These are phyloP conservation scores for Drosophila limbata DNA, from an alignment of 2,888 invertebrate species.

Conservation along the genomic window DNA sequence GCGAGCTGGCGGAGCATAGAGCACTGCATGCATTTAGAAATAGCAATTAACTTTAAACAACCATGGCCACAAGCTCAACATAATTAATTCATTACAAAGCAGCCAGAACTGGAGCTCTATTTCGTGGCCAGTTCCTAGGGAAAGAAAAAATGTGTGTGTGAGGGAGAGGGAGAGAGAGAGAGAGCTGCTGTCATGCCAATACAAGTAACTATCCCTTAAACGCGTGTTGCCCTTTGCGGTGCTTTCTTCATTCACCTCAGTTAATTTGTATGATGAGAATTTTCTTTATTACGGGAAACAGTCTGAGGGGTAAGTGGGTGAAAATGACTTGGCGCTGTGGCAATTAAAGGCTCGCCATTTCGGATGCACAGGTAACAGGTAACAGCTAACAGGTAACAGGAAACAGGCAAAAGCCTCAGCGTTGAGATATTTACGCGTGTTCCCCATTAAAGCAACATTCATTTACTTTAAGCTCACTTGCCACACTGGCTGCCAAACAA, in stretches of 20 bases:
- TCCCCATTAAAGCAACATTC: conserved; percentile 65
- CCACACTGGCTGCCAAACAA: conserved; percentile 46
- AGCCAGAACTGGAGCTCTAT: conserved; percentile 30
- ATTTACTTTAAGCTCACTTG: conserved; percentile 58
- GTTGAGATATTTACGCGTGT: conserved; percentile 67
- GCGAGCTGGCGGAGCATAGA: conserved; percentile 14
- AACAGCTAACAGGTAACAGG: conserved; percentile 1
- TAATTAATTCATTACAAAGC: conserved; percentile 63
- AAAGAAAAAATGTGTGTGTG: background rate
- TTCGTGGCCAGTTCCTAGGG: conserved; percentile 52
- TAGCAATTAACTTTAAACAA: conserved; percentile 69
- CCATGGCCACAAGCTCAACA: conserved; percentile 59
- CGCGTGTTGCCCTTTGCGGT: conserved; percentile 36
- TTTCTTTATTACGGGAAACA: conserved; percentile 46
- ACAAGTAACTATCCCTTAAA: conserved; percentile 45
- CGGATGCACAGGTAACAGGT: conserved; percentile 14
- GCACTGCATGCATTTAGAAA: conserved; percentile 61
- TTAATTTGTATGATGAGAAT: conserved; percentile 57
- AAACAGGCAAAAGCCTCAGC: background rate
- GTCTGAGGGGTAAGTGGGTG: conserved; percentile 46
- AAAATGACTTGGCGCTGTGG: conserved; percentile 50
- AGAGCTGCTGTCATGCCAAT: conserved; percentile 38
- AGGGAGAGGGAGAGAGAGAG: background rate
- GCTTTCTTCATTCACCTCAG: conserved; percentile 53
- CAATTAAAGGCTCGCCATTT: conserved; percentile 53